These are phyloP conservation scores for Poecile atricapillus DNA, from an alignment of 2,113 vertebrate genomes.

Conservation along the genomic window DNA sequence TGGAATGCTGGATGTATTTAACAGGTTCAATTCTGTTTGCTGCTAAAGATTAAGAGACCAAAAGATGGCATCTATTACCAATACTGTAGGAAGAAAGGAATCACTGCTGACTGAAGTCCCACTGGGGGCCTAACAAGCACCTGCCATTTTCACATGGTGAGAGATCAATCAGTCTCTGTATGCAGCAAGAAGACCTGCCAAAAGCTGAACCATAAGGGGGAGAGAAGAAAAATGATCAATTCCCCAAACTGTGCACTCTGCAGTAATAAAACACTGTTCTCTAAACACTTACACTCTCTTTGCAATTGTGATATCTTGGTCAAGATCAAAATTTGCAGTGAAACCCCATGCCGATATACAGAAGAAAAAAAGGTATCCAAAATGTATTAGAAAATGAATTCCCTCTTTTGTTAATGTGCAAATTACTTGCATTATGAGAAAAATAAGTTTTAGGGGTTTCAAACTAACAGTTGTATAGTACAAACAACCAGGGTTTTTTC, in stretches of 20 bases:
- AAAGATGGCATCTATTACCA: neutral
- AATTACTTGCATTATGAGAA: neutral
- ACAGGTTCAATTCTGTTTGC: neutral
- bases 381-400: neutral
- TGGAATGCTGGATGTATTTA: neutral
- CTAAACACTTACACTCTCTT: neutral
- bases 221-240: slow-evolving; percentile 57
- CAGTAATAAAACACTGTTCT: neutral
- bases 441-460: neutral
- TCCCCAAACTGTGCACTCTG: neutral
- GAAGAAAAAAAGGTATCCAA: neutral
- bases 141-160: slow-evolving; percentile 20
- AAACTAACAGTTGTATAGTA: neutral
- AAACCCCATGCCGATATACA: neutral
- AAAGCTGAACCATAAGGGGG: slow-evolving; percentile 5
- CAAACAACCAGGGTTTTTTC: neutral
- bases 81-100: neutral
- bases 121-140: slow-evolving; percentile 42
- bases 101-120: neutral
- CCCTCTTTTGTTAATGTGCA: neutral
- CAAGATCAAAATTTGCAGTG: neutral
- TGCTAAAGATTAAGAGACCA: neutral
- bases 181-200: slow-evolving; percentile 11
- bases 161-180: slow-evolving; percentile 45
- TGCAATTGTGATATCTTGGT: neutral